These are phyloP conservation scores for Centruroides sculpturatus DNA, from an alignment of 1,140 invertebrate species.

Conservation along the genomic window DNA sequence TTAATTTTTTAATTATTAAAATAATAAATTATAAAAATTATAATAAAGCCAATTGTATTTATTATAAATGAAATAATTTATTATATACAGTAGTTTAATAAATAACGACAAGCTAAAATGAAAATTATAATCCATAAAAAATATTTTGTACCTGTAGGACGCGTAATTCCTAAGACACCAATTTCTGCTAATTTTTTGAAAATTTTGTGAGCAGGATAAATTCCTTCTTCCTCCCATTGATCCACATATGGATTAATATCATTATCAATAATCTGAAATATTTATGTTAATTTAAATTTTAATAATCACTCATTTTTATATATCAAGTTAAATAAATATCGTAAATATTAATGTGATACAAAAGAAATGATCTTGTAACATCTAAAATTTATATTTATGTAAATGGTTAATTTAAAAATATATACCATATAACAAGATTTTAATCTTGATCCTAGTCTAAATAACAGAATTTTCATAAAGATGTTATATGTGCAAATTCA, in stretches of 20 bases:
- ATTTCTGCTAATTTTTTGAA: conserved; percentile 41
- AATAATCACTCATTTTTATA: background rate
- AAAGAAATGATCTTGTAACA: background rate
- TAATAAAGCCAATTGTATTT: too few species aligned
- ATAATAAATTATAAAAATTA: too few species aligned
- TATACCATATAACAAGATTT: too few species aligned
- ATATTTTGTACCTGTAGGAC: conserved; percentile 26
- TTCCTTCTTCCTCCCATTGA: conserved; percentile 37
- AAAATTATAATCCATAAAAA: background rate
- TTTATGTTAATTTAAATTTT: background rate
- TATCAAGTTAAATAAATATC: background rate
- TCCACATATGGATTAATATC: conserved; percentile 45
- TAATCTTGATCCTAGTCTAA: too few species aligned
- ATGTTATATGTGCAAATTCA: too few species aligned
- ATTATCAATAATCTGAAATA: conserved; percentile 35
- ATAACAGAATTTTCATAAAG: too few species aligned
- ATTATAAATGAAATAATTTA: too few species aligned
- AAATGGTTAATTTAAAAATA: conserved; percentile 5
- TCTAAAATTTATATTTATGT: background rate
- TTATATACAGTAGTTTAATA: background rate
- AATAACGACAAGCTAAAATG: background rate
- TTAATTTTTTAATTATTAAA: too few species aligned
- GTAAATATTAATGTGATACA: background rate
- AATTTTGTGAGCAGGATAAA: conserved; percentile 38
- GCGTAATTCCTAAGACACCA: conserved; percentile 40